phyloP scores from a whole-genome alignment of 2,888 invertebrate genomes.

The Andrena praecox region DNA sequence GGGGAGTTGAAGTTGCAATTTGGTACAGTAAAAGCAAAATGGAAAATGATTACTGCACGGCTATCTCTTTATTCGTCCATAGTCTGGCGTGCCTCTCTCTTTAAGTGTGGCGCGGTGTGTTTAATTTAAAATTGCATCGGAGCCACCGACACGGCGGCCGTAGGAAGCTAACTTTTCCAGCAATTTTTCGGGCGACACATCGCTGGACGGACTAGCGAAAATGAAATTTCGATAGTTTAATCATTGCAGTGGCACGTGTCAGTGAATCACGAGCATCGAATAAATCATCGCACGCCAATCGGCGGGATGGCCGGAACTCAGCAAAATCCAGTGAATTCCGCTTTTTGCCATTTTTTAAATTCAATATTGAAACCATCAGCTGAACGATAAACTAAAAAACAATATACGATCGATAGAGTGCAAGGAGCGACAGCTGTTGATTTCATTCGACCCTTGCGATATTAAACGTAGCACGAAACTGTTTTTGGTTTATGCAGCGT shows the following conservation, averaged over 20 bases:
- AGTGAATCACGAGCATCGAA: conserved; percentile 48
- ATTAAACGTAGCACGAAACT: background rate
- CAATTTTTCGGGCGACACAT: background rate
- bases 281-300: conserved; percentile 59
- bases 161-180: background rate
- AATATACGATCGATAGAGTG: conserved; percentile 13
- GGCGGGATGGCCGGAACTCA: conserved; percentile 9
- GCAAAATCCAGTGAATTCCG: conserved; percentile 33
- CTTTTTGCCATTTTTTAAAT: conserved; percentile 13
- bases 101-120: background rate
- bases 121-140: background rate
- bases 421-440: conserved; percentile 8
- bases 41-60: conserved; percentile 17
- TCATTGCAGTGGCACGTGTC: conserved; percentile 38
- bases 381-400: conserved; percentile 33
- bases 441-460: conserved; percentile 4
- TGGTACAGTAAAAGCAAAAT: background rate
- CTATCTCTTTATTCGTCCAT: background rate
- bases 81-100: background rate
- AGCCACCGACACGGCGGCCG: background rate
- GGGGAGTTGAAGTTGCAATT: conserved; percentile 10
- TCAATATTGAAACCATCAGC: conserved; percentile 21
- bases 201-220: conserved; percentile 15
- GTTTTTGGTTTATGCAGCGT: background rate
- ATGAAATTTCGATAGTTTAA: conserved; percentile 63